These are phyloP conservation scores for Mormoops blainvillei DNA, from an alignment of 2,113 vertebrate species.

Conservation along the genomic window DNA sequence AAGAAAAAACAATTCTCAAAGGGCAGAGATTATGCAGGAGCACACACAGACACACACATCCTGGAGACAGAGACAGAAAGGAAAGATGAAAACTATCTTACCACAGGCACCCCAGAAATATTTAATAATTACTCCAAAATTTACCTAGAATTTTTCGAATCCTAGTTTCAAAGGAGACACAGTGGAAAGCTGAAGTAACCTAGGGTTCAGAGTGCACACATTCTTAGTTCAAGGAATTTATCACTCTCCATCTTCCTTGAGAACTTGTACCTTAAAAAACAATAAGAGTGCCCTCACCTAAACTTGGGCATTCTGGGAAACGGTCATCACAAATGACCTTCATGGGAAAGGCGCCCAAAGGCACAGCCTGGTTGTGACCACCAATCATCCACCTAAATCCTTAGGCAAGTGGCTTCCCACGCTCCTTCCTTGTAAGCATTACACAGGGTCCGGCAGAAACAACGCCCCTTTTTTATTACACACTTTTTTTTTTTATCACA, in stretches of 20 bases:
- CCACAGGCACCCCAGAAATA: not conserved
- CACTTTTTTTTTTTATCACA: too few relatives aligned
- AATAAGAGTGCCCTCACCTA: not conserved
- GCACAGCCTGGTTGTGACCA: conserved; percentile 30
- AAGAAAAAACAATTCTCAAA: not conserved
- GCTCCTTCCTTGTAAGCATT: conserved; percentile 30
- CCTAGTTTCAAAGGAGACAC: not conserved
- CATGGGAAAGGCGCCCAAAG: not conserved
- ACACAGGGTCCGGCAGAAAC: not conserved
- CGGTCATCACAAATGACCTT: not conserved
- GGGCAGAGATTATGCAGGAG: not conserved
- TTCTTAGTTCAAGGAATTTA: not conserved
- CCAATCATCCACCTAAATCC: conserved; percentile 44
- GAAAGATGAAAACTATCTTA: not conserved
- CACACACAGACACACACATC: not conserved
- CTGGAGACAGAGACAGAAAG: not conserved
- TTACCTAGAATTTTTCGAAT: not conserved
- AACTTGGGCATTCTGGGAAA: not conserved
- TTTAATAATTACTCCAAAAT: not conserved
- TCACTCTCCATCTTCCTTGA: not conserved
- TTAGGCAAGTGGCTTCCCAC: conserved; percentile 38
- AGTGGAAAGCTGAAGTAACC: not conserved
- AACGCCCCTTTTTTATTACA: too few relatives aligned
- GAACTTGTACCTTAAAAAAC: not conserved
- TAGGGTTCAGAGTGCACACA: not conserved